Base-by-base conservation (phyloP, 1,140 invertebrate species). In the Drosophila subpulchrella region DNA sequence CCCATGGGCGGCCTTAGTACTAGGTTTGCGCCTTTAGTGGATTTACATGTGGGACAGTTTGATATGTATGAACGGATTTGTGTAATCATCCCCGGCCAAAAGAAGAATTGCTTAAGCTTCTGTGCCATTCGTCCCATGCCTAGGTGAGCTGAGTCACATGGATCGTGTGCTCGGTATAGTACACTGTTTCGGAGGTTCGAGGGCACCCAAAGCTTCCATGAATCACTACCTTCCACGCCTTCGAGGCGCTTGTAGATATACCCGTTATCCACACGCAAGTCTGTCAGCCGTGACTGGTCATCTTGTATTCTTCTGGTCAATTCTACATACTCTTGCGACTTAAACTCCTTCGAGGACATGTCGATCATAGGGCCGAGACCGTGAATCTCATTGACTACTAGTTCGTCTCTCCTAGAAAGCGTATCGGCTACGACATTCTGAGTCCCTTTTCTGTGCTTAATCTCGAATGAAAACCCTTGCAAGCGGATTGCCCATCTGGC, bases 401-500 rank as follows among this genome's bases (percentile, higher is more conserved):
- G n/a, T 20, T 68, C 63, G n/a, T 61, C 53, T 30, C 27, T 13
- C 3, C 47, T 7, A 5, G 13, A 50, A 10, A 50, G 47, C 24
- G 47, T 38, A 32, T 32, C 55, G 7, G 55, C 54, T 3, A 67
- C 55, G 13, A 67, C 46, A 53, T 67, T 67, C 20, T 50, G 47
- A 6, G 47, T 20, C 2, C 30, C 30, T 32, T 32, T 32, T 32
- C 30, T 32, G 30, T 32, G 30, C 7, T 32, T 32, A 32, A 15
- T 51, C 7, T 11, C 3, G 30, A 51, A 51, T 6, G n/a, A 15
- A 32, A 51, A 51, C 3, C 56, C 24, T n/a, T 59, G 65, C 11
- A 27, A 51, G 12, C n/a, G n/a, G 12, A 62, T 71, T 17, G 42
- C 15, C 47, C 70, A 73, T 34, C 72, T 24, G 3, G 72, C 72